These are phyloP conservation scores for Decapterus maruadsi DNA, from an alignment of 2,797 vertebrate genomes.

Conservation along the genomic window DNA sequence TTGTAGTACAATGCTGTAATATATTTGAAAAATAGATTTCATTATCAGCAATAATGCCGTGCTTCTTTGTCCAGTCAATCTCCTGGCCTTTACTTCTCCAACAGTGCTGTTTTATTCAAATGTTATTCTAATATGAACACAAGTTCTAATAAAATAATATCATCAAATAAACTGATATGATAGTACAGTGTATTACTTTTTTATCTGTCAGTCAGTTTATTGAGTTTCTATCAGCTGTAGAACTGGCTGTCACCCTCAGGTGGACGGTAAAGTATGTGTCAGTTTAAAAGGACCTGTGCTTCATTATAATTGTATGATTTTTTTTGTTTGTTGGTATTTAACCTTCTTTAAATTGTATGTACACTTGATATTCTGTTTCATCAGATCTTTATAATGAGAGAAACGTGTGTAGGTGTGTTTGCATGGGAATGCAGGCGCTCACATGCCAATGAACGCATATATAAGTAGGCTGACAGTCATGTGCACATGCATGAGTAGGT, in stretches of 20 bases:
- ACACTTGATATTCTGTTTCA: background rate
- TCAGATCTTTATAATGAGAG: background rate
- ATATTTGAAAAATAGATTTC: constrained; percentile 2
- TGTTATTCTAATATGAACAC: no score
- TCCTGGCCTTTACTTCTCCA: background rate
- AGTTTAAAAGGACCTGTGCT: no score
- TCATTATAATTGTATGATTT: background rate
- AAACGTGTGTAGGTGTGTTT: constrained; percentile 17
- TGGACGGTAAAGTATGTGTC: background rate
- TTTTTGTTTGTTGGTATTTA: no score
- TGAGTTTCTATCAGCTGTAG: background rate
- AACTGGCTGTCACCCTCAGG: constrained; percentile 8
- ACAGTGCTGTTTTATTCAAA: background rate
- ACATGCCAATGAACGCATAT: constrained; percentile 34
- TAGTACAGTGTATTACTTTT: background rate
- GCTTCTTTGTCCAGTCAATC: background rate
- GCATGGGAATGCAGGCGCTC: constrained; percentile 15
- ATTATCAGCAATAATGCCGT: background rate
- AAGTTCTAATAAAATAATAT: no score
- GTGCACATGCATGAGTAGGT: constrained; percentile 60
- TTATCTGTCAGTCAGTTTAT: background rate
- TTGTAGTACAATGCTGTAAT: background rate
- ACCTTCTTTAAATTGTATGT: background rate
- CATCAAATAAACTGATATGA: background rate
- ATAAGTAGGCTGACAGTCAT: constrained; percentile 47